Evolutionary conservation across 53 echinoderm and acorn worm genomes (phyloP), one percentile per base, ranked within the genome.

Genomic region (Arbacia lixula): DNA sequence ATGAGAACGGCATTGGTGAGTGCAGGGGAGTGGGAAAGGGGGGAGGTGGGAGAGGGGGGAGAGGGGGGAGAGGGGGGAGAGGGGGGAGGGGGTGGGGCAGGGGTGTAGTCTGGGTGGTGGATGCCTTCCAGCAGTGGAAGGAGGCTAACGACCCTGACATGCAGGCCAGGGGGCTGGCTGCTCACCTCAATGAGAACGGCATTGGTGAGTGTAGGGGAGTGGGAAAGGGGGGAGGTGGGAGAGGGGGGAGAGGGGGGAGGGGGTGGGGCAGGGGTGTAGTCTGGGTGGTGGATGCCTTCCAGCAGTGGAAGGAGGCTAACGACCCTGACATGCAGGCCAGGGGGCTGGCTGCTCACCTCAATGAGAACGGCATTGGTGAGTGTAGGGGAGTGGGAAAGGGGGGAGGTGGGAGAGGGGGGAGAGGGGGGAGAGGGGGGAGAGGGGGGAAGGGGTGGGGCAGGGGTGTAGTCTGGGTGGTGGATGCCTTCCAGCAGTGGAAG

Each of bases 1-100:
- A 86, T 43, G 90, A 93, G 34, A 93, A 96, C 57, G 96, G 96
- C 34, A 96, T 96, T 36, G 91, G 96, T 96, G 87, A 71, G 87
- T 86, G 17, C 10, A 3, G 61, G 42, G 51, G 27, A 64, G 33
- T 30, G 4, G 33, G 64, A 22, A 14, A 14, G 14, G 49, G 49
- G 49, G 49, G 49, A 10, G 49, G 49, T 8, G 14, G 49, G 49
- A 46, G 49, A n/a, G n/a, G n/a, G n/a, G n/a, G n/a, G n/a, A n/a
- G n/a, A n/a, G n/a, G n/a, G n/a, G n/a, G n/a, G n/a, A n/a, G n/a
- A n/a, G n/a, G n/a, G n/a, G n/a, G n/a, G n/a, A n/a, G n/a, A n/a
- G n/a, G n/a, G n/a, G n/a, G n/a, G n/a, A n/a, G n/a, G n/a, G n/a
- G n/a, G n/a, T n/a, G n/a, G n/a, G n/a, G n/a, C n/a, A n/a, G n/a